Percentiles rank a stretch among this genome's conserved stretches.
Evolutionary conservation across 1,140 invertebrate species (phyloP).

Genomic region (Harpegnathos saltator): DNA sequence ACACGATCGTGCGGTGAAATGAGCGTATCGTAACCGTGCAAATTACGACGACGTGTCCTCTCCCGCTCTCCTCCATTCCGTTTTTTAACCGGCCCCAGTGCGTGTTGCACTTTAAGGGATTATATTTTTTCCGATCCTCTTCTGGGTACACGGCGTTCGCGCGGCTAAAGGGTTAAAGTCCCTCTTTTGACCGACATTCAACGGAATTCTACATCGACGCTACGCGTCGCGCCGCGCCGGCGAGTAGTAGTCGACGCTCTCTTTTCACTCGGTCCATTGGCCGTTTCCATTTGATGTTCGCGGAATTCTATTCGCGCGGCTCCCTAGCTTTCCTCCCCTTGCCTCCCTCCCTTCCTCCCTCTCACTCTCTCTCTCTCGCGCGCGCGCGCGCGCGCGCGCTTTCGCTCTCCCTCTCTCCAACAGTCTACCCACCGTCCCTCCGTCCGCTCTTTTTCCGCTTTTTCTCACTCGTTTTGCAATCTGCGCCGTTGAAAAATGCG

Average conservation of each 20-base stretch:
- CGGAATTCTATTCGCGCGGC: constrained; percentile 39
- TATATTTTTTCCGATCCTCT: background rate
- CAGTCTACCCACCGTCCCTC: too few relatives aligned
- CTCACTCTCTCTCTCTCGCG: too few relatives aligned
- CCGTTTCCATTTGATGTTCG: constrained; percentile 46
- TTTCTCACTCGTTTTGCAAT: constrained; percentile 29
- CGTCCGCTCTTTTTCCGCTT: background rate
- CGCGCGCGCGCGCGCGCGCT: too few relatives aligned
- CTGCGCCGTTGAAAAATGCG: background rate
- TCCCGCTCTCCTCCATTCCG: too few relatives aligned
- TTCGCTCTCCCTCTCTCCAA: too few relatives aligned
- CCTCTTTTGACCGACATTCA: constrained; percentile 20
- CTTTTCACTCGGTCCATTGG: constrained; percentile 49
- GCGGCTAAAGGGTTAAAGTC: constrained; percentile 33
- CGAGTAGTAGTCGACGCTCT: constrained; percentile 18
- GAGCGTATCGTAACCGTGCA: too few relatives aligned
- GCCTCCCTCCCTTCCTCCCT: too few relatives aligned
- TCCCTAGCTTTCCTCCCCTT: background rate
- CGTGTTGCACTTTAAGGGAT: too few relatives aligned
- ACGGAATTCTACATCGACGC: background rate
- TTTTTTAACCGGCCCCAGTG: too few relatives aligned
- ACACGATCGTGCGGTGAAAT: too few relatives aligned
- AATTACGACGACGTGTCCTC: too few relatives aligned
- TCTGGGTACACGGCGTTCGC: background rate
- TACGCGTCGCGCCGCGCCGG: constrained; percentile 1